Evolutionary conservation across 2,797 vertebrate genomes (phyloP).

Genomic region (Trichosurus vulpecula): DNA sequence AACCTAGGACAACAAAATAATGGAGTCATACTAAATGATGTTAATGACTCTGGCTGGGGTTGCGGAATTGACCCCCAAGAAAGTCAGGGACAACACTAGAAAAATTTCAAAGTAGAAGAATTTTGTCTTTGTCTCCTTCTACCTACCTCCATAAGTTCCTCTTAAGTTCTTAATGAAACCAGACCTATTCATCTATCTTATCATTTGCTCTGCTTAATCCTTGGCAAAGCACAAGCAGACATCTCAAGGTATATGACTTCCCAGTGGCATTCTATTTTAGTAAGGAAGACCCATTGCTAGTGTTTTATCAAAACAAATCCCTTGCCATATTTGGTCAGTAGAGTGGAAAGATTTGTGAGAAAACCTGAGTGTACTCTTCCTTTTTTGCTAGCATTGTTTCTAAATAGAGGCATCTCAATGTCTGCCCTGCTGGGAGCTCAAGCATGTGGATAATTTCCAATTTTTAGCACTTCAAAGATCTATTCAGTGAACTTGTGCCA

Average conservation of each 20-base stretch:
- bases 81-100: background rate
- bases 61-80: background rate
- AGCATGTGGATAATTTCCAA: background rate
- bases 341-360: background rate
- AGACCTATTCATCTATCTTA: background rate
- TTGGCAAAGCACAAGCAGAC: background rate
- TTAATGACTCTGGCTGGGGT: background rate
- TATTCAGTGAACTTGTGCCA: background rate
- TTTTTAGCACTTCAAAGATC: background rate
- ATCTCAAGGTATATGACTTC: background rate
- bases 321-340: background rate
- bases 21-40: background rate
- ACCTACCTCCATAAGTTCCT: background rate
- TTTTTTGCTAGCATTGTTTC: background rate
- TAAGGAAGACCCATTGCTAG: background rate
- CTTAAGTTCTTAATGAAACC: background rate
- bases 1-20: background rate
- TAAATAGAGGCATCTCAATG: background rate
- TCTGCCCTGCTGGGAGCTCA: background rate
- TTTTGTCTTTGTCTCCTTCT: background rate
- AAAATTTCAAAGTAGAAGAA: slow-evolving; percentile 19
- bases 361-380: background rate
- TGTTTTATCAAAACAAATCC: background rate
- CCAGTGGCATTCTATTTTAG: background rate
- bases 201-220: slow-evolving; percentile 6